Base-by-base conservation (phyloP, 2,113 vertebrate species). In the Onychorhynchus coronatus region DNA sequence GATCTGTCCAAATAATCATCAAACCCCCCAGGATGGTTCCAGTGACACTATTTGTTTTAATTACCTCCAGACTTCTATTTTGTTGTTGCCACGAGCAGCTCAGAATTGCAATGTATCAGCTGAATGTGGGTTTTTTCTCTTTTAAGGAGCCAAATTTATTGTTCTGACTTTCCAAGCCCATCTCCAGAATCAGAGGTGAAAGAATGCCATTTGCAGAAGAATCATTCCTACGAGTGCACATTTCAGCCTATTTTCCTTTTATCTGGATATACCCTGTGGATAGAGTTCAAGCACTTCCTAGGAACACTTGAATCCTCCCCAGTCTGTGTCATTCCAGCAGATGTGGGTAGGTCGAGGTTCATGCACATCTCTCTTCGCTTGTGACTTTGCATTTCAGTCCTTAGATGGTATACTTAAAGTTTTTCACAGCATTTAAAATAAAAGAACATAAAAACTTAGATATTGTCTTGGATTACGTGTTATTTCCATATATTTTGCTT, bases 261-360 rank as follows among this genome's bases (percentile, higher is more conserved):
- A 0, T 99, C 98, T 84, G 99, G 99, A 89, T 99, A 99, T 35
- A 98, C 98, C 89, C 98, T 99, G 97, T 99, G 99, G 99, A 90
- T 99, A 58, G 98, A 99, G 70, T 95, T 99, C 33, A 87, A 97
- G 15, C 98, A 98, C 24, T 78, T 70, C 1, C 92, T 98, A 31
- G 98, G 98, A 42, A 98, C 97, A 0, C 96, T 99, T 77, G 94
- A 97, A 28, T 99, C 99, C 67, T 97, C 97, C 71, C 98, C 99
- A 14, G 55, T 95, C 9, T 99, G 99, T 94, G 84, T 99, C 8
- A 93, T 98, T 25, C 99, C 99, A 78, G 97, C 97, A 47, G 98
- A 99, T 62, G 97, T 99, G 44, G 98, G 99, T 99, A 98, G 90
- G 99, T 95, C 10, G 28, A 56, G 31, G 50, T 62, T 27, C 20